Conservation (phyloP, 2,113 vertebrate species). For the Epinephelus moara region DNA sequence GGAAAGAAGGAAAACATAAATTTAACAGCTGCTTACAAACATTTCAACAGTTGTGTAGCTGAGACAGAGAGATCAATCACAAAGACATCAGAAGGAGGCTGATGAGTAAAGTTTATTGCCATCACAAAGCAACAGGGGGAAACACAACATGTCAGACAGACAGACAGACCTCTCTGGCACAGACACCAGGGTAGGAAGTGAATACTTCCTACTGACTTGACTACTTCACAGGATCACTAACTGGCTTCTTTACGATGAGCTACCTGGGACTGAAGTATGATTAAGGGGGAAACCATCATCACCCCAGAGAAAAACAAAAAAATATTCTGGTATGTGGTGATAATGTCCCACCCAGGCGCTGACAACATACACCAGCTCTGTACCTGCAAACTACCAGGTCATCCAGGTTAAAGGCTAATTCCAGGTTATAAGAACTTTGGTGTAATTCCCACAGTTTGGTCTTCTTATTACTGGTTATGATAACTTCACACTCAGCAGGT, state of each 20-base stretch:
- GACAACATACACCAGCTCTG: background rate
- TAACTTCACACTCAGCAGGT: background rate
- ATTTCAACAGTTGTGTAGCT: too few relatives aligned
- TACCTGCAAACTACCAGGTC: background rate
- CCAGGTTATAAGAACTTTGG: conserved; percentile 16
- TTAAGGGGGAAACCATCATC: background rate
- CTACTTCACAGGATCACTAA: conserved; percentile 4
- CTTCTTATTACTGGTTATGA: background rate
- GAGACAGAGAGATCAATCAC: conserved; percentile 21
- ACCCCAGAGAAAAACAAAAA: background rate
- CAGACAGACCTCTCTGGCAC: conserved; percentile 25
- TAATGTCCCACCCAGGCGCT: background rate
- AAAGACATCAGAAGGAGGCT: conserved; percentile 54
- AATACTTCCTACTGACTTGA: too few relatives aligned
- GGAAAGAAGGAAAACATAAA: background rate
- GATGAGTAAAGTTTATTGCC: conserved; percentile 81
- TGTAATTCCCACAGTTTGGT: background rate
- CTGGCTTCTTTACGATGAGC: background rate
- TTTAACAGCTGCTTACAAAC: too few relatives aligned
- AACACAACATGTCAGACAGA: conserved; percentile 6
- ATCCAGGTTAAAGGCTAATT: background rate
- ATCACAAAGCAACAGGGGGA: conserved; percentile 70
- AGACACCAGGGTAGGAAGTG: conserved; percentile 37
- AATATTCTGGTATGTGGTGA: background rate
- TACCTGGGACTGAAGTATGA: background rate